These are phyloP conservation scores for Climacteris rufus DNA, from an alignment of 2,113 vertebrate genomes.

Conservation along the genomic window DNA sequence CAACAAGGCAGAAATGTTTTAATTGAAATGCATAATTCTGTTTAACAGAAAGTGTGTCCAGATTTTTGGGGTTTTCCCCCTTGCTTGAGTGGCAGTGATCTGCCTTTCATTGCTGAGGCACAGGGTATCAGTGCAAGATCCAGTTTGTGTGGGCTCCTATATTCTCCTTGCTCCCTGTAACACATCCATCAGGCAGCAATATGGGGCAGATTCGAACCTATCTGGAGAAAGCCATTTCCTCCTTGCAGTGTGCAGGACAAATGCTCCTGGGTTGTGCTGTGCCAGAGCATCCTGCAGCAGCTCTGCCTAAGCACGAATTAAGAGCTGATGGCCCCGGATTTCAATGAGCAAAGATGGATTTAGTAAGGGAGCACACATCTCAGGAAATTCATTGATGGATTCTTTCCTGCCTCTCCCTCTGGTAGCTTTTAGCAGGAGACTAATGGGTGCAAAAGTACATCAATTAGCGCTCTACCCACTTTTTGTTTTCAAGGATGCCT, in stretches of 20 bases:
- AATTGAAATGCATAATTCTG: too few relatives aligned
- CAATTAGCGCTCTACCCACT: neutral
- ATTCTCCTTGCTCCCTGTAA: neutral
- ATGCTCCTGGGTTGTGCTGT: neutral
- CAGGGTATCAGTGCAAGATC: neutral
- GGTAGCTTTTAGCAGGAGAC: neutral
- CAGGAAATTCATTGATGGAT: neutral
- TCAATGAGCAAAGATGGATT: neutral
- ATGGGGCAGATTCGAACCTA: neutral
- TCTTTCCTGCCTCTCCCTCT: neutral
- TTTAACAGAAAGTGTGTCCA: neutral
- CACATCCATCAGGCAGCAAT: neutral
- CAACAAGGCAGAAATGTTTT: neutral
- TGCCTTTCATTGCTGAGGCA: neutral
- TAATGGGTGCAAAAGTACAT: neutral
- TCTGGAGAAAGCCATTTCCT: neutral
- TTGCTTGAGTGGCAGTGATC: neutral
- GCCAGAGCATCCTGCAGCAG: neutral
- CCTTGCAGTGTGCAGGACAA: neutral
- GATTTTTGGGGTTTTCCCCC: neutral
- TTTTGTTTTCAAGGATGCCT: neutral
- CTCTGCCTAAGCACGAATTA: rapidly evolving
- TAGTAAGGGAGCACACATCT: neutral
- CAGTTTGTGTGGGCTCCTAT: neutral
- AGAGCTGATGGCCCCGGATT: neutral